A percentile compares a stretch with the other conserved stretches of the same genome.
Evolutionary conservation across 2,888 invertebrate species (phyloP).

Genomic region (Melipona beecheii): DNA sequence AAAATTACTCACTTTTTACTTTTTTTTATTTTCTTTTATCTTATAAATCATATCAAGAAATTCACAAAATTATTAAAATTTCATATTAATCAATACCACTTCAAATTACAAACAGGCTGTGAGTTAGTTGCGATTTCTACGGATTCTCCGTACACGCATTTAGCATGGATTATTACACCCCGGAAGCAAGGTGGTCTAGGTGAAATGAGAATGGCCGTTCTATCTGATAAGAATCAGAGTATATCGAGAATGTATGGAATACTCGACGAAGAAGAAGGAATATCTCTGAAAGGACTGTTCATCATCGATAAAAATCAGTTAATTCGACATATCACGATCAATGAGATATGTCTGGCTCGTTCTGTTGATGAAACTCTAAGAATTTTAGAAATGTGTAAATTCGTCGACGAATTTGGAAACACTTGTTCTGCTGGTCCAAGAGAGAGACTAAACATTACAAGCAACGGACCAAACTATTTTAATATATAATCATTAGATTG

Average conservation of each 20-base stretch:
- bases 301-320: conserved; percentile 94
- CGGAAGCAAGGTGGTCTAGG: conserved; percentile 91
- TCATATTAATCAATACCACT: too few relatives aligned
- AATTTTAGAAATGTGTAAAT: conserved; percentile 97
- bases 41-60: neutral
- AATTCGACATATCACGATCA: conserved; percentile 96
- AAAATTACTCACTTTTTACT: neutral
- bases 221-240: conserved; percentile 95
- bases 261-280: conserved; percentile 93
- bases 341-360: conserved; percentile 96
- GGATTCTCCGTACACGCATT: conserved; percentile 73
- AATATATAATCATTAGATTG: neutral
- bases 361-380: conserved; percentile 96
- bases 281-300: conserved; percentile 96
- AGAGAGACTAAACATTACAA: neutral
- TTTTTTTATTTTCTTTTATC: neutral
- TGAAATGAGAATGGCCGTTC: conserved; percentile 94
- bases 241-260: conserved; percentile 95
- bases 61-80: neutral
- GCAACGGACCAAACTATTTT: conserved; percentile 37
- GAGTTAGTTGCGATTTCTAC: conserved; percentile 74
- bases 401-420: conserved; percentile 95
- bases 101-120: conserved; percentile 50
- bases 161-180: conserved; percentile 73
- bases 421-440: conserved; percentile 66